phyloP scores from a whole-genome alignment of 2,113 vertebrate genomes.

The Colius striatus region DNA sequence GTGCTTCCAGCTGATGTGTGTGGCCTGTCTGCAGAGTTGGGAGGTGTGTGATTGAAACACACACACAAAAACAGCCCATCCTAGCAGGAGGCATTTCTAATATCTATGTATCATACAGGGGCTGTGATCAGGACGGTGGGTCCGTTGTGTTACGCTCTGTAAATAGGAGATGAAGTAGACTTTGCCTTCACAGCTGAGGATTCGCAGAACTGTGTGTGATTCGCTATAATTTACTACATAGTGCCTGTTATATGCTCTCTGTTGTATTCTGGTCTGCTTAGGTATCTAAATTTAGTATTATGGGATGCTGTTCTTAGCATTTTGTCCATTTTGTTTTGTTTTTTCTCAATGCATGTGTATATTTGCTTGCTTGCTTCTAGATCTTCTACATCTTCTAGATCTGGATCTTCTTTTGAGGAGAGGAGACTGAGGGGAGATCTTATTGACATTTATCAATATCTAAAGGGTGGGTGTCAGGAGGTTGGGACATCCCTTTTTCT shows the following conservation, averaged over 20 bases:
- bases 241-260: neutral
- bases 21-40: neutral
- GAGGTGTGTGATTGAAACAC: neutral
- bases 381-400: too few species aligned
- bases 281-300: neutral
- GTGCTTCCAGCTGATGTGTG: neutral
- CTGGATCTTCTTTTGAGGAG: too few species aligned
- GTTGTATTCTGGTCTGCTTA: neutral
- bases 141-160: rapidly evolving
- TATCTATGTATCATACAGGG: neutral
- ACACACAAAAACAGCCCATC: neutral
- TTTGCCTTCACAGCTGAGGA: neutral
- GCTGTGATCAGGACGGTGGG: neutral
- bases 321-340: neutral
- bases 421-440: too few species aligned
- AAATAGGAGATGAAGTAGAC: neutral
- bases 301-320: neutral
- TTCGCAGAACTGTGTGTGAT: neutral
- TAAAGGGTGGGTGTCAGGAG: too few species aligned
- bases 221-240: neutral
- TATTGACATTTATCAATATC: too few species aligned
- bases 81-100: neutral
- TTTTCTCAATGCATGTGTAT: rapidly evolving
- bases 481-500: too few species aligned
- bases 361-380: neutral